These are phyloP conservation scores for Hymenopus coronatus DNA, from an alignment of 2,888 invertebrate species.

Conservation along the genomic window DNA sequence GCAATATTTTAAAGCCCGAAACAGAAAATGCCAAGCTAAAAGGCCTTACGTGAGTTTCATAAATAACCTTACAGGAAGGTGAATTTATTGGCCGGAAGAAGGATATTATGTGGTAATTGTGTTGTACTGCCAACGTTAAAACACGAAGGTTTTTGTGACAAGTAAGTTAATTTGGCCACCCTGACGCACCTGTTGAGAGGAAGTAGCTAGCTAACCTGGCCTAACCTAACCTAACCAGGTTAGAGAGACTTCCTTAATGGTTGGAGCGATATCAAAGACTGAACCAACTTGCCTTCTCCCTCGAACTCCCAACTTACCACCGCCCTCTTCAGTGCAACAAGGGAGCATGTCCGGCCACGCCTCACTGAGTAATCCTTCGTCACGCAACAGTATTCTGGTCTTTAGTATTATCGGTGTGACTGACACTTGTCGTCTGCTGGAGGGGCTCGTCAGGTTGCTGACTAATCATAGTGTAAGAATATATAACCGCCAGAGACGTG, in stretches of 20 bases:
- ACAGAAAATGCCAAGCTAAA: too few species aligned
- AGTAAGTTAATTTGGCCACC: not conserved
- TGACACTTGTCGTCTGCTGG: too few species aligned
- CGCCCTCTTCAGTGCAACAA: not conserved
- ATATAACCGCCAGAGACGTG: too few species aligned
- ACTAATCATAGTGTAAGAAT: too few species aligned
- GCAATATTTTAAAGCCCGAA: too few species aligned
- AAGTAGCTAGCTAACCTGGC: constrained; percentile 11
- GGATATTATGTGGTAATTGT: not conserved
- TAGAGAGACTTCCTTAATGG: constrained; percentile 30
- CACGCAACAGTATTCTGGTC: too few species aligned
- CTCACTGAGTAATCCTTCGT: too few species aligned
- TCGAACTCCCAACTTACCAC: too few species aligned
- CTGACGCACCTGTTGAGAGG: not conserved
- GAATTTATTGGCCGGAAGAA: not conserved
- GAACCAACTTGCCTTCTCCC: constrained; percentile 3
- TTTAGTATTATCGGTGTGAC: too few species aligned
- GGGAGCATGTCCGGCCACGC: not conserved
- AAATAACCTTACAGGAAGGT: too few species aligned
- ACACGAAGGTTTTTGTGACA: not conserved
- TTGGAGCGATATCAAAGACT: constrained; percentile 21
- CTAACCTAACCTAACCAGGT: constrained; percentile 25
- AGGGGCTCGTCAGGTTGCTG: too few species aligned
- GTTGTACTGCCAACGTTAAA: not conserved
- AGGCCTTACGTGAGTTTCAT: too few species aligned